Conservation (phyloP, 2,797 vertebrate species). For the Sphenodon punctatus region DNA sequence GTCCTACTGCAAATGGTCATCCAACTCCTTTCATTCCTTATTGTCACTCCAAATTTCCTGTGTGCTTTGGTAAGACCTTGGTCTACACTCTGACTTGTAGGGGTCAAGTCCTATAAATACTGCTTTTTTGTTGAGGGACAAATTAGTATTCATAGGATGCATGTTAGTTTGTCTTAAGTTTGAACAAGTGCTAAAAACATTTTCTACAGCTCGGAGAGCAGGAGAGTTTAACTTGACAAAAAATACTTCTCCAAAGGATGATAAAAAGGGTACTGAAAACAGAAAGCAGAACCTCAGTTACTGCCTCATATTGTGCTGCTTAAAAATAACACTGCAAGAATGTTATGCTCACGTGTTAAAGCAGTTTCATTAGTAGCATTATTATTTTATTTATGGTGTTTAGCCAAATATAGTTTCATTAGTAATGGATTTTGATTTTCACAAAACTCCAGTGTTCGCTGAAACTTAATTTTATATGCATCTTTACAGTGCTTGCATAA, state of each 20-base stretch:
- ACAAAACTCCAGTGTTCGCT: neutral
- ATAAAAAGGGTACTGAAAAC: no score
- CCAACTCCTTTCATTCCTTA: neutral
- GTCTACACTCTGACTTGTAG: neutral
- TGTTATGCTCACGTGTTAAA: no score
- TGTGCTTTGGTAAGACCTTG: neutral
- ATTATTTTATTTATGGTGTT: no score
- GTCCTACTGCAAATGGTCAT: neutral
- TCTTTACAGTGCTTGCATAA: neutral
- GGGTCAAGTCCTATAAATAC: neutral
- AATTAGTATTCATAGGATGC: neutral
- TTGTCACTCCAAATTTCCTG: neutral
- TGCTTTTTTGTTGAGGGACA: neutral
- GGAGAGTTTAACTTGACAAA: no score
- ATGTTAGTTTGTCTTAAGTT: neutral
- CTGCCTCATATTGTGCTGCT: no score
- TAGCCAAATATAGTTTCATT: no score
- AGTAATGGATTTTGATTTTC: neutral
- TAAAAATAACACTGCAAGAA: no score
- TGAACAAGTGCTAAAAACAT: neutral
- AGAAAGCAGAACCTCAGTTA: no score
- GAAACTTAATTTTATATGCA: rapidly evolving
- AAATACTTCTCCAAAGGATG: no score
- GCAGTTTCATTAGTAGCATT: no score
- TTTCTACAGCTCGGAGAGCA: no score